These are phyloP conservation scores for Benitochromis conjunctus DNA, from an alignment of 2,113 vertebrate species.

Conservation along the genomic window DNA sequence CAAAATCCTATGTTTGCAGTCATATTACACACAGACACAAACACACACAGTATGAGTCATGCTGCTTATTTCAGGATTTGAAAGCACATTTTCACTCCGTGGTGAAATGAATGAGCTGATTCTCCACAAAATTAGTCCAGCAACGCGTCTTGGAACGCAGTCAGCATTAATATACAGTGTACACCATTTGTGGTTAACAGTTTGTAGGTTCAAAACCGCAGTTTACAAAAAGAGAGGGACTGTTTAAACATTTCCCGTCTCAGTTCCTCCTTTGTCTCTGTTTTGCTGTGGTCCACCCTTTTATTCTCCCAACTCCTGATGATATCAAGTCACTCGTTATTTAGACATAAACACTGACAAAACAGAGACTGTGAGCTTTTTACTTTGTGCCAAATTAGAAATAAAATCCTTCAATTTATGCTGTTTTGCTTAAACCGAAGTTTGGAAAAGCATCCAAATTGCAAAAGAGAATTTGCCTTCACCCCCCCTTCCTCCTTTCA, in stretches of 20 bases:
- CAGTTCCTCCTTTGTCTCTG: neutral
- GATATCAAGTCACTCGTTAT: conserved; percentile 6
- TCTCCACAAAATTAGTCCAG: neutral
- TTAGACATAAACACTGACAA: neutral
- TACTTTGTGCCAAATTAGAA: neutral
- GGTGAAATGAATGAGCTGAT: neutral
- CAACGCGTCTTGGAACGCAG: neutral
- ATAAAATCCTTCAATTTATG: neutral
- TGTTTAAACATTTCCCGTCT: neutral
- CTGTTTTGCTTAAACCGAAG: neutral
- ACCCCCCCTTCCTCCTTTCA: neutral
- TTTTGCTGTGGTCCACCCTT: neutral
- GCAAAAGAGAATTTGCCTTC: neutral
- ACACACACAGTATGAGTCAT: neutral
- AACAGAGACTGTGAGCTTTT: neutral
- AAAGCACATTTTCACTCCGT: neutral
- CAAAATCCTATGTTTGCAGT: neutral
- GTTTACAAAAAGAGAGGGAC: neutral
- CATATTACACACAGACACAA: neutral
- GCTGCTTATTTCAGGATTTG: neutral
- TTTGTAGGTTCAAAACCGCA: neutral
- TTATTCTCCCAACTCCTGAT: neutral
- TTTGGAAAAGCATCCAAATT: neutral
- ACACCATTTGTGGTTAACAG: neutral
- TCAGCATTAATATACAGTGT: neutral